Evolutionary conservation across 1,140 invertebrate species (phyloP), one percentile per base, ranked within the genome.

Genomic region (Eumeta japonica): DNA sequence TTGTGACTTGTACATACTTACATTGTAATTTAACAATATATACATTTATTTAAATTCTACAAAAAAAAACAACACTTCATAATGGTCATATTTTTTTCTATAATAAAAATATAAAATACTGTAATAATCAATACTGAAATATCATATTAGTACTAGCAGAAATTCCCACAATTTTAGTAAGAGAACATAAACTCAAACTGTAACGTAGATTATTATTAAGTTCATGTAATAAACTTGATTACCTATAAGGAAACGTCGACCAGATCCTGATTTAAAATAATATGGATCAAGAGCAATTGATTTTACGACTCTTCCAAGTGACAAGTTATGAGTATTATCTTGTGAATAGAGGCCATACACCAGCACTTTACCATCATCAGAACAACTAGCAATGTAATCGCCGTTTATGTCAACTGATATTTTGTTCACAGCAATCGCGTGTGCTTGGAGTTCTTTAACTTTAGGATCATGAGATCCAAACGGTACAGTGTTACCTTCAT

Each of bases 401-500:
- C 94, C 95, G 61, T 86, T 92, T 17, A 81, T 65, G 64, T 98
- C 95, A 43, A 98, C 92, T 39, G 90, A 93, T 43, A 98, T 93
- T 58, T 92, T 87, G 76, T 97, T 97, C 0, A 98, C 90, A 24
- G 90, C 86, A 4, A 93, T 87, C 10, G 88, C 83, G 55, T 98
- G 94, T 29, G 86, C 81, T 39, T 82, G 80, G 43, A 92, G 64
- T 57, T 84, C 85, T 54, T 85, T 87, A 18, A 82, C 82, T 42
- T 81, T 78, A 12, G 75, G 79, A 29, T 73, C 76, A 29, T 73
- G 57, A 16, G 77, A 66, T 31, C 64, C 62, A 28, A 74, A 64
- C 4, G 77, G 58, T 2, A 91, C 84, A 13, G 80, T 84, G 64
- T 97, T 94, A 0, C 95, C 94, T 59, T 92, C 87, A 67, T 95